Percentiles rank a stretch among this genome's conserved stretches.
Conservation (phyloP, 35 echinoderm and acorn worm genomes). For the Apostichopus parvimensis region DNA sequence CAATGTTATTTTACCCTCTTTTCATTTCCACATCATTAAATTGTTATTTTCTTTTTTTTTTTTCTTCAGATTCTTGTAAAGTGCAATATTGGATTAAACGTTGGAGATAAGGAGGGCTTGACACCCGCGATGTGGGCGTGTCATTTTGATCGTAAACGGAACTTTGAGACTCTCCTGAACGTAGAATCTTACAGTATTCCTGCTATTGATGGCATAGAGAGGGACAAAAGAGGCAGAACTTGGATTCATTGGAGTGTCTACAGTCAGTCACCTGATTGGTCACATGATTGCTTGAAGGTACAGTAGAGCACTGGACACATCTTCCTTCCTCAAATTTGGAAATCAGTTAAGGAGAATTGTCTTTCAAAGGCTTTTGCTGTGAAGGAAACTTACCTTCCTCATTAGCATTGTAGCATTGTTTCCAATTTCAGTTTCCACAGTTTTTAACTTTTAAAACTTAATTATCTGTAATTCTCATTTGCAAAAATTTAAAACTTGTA, state of each 20-base stretch:
- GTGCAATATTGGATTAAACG: slow-evolving; percentile 65
- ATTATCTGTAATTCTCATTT: no score
- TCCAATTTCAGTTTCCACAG: no score
- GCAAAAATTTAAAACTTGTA: no score
- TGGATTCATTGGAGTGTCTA: slow-evolving; percentile 94
- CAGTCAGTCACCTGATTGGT: slow-evolving; percentile 26
- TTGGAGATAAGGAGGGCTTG: slow-evolving; percentile 73
- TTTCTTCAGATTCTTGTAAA: slow-evolving; percentile 66
- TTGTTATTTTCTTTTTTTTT: not conserved
- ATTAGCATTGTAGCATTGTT: no score
- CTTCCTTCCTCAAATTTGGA: no score
- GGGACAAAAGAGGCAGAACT: slow-evolving; percentile 75
- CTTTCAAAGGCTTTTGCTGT: no score
- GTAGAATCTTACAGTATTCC: slow-evolving; percentile 59
- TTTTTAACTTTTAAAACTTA: no score
- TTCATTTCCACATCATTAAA: no score
- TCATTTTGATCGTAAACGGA: slow-evolving; percentile 73
- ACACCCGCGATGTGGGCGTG: slow-evolving; percentile 98
- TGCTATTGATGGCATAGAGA: slow-evolving; percentile 83
- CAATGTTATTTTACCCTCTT: no score
- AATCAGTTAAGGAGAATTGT: no score
- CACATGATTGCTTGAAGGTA: slow-evolving; percentile 57
- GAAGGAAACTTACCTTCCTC: no score
- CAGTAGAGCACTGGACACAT: no score
- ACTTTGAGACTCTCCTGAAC: slow-evolving; percentile 72